Percentiles rank a stretch among this genome's conserved stretches.
These are phyloP conservation scores for Argynnis bischoffii DNA, from an alignment of 2,888 invertebrate species.

Conservation along the genomic window DNA sequence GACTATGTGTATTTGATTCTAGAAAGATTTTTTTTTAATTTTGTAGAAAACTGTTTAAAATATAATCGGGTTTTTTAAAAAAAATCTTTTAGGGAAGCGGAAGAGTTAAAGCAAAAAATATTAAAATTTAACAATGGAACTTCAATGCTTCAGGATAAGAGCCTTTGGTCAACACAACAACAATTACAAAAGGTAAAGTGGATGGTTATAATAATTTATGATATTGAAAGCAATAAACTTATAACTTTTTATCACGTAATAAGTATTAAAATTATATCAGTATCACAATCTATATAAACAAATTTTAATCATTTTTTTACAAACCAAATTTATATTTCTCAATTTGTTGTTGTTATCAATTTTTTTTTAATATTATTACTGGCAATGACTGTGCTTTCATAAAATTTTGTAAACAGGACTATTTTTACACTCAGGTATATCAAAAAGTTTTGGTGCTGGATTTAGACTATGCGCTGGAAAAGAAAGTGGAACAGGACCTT, in stretches of 20 bases:
- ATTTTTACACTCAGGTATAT: slow-evolving; percentile 78
- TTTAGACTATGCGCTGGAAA: slow-evolving; percentile 92
- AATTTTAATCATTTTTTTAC: too few relatives aligned
- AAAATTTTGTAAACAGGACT: not conserved
- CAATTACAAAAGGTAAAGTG: slow-evolving; percentile 70
- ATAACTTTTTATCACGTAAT: not conserved
- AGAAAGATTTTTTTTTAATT: not conserved
- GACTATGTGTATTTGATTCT: not conserved
- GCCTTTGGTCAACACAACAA: slow-evolving; percentile 72
- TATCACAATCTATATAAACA: too few relatives aligned
- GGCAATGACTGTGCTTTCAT: not conserved
- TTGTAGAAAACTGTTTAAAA: not conserved
- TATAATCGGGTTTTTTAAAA: not conserved
- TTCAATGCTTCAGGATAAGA: slow-evolving; percentile 73
- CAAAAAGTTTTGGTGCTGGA: slow-evolving; percentile 90
- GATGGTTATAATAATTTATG: not conserved
- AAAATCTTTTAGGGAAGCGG: slow-evolving; percentile 84
- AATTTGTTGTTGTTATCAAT: too few relatives aligned
- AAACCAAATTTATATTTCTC: too few relatives aligned
- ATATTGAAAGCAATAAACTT: not conserved
- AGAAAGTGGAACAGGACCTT: slow-evolving; percentile 94
- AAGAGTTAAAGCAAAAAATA: slow-evolving; percentile 87
- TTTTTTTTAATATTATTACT: not conserved
- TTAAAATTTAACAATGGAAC: slow-evolving; percentile 83
- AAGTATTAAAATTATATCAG: too few relatives aligned